phyloP scores from a whole-genome alignment of 2,113 vertebrate genomes.

The Leptodactylus fuscus region DNA sequence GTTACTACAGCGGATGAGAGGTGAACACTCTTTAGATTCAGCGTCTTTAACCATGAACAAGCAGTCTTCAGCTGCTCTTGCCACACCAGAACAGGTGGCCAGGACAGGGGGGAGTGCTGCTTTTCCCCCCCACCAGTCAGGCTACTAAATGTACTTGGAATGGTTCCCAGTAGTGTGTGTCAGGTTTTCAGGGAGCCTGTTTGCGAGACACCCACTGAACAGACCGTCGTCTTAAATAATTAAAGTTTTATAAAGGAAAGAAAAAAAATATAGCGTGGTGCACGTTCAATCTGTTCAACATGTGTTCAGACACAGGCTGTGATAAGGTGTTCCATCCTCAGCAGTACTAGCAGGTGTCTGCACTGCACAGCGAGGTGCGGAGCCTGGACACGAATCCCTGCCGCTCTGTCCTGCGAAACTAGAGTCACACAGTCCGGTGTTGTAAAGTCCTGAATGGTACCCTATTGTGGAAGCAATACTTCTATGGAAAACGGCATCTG shows the following conservation, averaged over 20 bases:
- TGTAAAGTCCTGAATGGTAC: too few relatives aligned
- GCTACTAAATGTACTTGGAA: constrained; percentile 35
- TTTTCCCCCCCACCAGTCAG: not conserved
- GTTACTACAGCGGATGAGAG: not conserved
- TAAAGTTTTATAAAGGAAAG: not conserved
- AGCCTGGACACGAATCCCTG: too few relatives aligned
- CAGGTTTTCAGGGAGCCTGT: constrained; percentile 33
- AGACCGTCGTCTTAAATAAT: constrained; percentile 45
- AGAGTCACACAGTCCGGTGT: too few relatives aligned
- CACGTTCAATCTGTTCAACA: not conserved
- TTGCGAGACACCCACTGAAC: constrained; percentile 45
- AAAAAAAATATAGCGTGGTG: not conserved
- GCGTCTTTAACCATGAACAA: not conserved
- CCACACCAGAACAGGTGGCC: constrained; percentile 24
- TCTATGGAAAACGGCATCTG: not conserved
- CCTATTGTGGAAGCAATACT: too few relatives aligned
- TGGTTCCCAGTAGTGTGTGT: constrained; percentile 12
- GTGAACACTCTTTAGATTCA: not conserved
- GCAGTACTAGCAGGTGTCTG: not conserved
- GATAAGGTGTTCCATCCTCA: not conserved
- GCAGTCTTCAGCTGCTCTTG: not conserved
- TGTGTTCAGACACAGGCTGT: not conserved
- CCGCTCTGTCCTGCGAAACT: too few relatives aligned
- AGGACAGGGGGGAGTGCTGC: not conserved
- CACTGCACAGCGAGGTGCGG: not conserved